Evolutionary conservation across 1,140 invertebrate genomes (phyloP), one percentile per base, ranked within the genome.

Genomic region (silkworm (Bombyx mori)): DNA sequence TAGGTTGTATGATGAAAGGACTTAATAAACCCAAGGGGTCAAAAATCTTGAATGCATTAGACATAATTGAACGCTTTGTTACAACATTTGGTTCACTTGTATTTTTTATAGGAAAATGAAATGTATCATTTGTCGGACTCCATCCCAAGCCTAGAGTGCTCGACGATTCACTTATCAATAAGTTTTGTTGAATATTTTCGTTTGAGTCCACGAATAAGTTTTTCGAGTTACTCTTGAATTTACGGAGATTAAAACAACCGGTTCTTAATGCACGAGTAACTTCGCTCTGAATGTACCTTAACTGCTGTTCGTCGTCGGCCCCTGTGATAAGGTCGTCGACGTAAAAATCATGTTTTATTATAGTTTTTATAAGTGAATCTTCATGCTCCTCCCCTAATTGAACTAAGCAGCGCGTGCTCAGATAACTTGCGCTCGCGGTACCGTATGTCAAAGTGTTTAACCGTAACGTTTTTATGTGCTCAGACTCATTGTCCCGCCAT

Each of bases 11-110:
- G n/a, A n/a, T n/a, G n/a, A n/a, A n/a, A n/a, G n/a, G n/a, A n/a
- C n/a, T n/a, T n/a, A n/a, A n/a, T n/a, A 82, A 56, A n/a, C 78
- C 79, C 42, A 80, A 54, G 10, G 88, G 88, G 64, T 72, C 66
- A 54, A 58, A 70, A 5, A 73, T 57, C 57, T 70, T 59, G 26
- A 57, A 60, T 1, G 56, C 42, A 7, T 54, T 58, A 9, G 79
- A 82, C 51, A 89, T 51, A 9, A 89, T 65, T 26, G 9, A 55
- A 42, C 77, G 64, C 68, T 86, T 89, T n/a, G 74, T 88, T 18
- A 62, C n/a, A 18, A n/a, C n/a, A n/a, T 8, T 9, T 6, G 48
- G 8, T 9, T 10, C 12, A 26, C 51, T 52, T 48, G 47, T 52
- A 52, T 44, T 22, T n/a, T n/a, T n/a, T n/a, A 69, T 52, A 18